Base-by-base conservation (phyloP, 2,888 invertebrate genomes). In the Lochmaea capreae region DNA sequence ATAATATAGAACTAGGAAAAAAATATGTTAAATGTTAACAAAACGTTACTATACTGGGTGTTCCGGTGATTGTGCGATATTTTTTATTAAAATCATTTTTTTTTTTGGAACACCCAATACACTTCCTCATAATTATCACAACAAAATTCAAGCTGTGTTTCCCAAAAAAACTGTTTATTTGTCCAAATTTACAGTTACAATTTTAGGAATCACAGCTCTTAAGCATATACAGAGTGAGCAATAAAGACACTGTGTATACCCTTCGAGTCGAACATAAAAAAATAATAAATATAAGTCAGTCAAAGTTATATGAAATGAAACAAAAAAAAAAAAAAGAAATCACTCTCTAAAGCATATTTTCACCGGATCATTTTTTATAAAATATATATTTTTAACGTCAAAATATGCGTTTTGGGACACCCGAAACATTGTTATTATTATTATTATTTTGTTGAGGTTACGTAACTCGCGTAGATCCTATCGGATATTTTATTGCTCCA, bases 21-120 rank as follows among this genome's bases (percentile, higher is more conserved):
- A 59, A 58, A 18, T n/a, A 71, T 65, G 71, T 71, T 71, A 71
- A 71, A 71, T 71, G 71, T 71, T 71, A 71, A 71, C 71, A 65
- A 71, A 65, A 71, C 9, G 2, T 16, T 26, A 46, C 33, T 71
- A 70, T 70, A 71, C 46, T 65, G 58, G 58, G 46, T 33, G 61
- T 63, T 43, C 57, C 65, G n/a, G 4, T 54, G n/a, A 52, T 22
- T 16, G 49, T 66, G 52, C n/a, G 16, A 3, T 39, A 26, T 61
- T 26, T 16, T 16, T 18, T 49, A 26, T 18, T 10, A 12, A 42
- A n/a, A 6, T 12, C 18, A n/a, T 11, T 6, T 10, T 10, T 57
- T 10, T 57, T 57, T 57, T 57, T n/a, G 58, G 67, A 59, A 67
- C 59, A 46, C 59, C 67, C 46, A 70, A 63, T 70, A 70, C 39